Evolutionary conservation across 2,113 vertebrate species (phyloP), one percentile per base, ranked within the genome.

Genomic region (Tympanuchus pallidicinctus): DNA sequence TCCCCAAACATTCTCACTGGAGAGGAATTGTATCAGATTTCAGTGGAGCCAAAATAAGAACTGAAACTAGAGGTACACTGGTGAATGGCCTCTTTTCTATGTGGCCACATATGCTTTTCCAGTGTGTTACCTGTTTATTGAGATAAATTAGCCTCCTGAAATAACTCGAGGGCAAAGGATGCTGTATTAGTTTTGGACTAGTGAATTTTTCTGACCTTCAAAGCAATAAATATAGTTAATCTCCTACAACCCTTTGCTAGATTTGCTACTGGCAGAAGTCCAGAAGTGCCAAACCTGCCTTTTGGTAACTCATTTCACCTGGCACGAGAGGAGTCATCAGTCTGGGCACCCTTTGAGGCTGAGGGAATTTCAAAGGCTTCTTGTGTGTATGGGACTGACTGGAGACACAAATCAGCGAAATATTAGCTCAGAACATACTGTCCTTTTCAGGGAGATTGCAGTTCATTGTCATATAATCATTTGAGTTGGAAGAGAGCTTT

Each of bases 111-210:
- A 38, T 3, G 4, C 42, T 82, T 52, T 73, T 57, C 47, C 32
- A 66, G 57, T 11, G 12, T 57, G 28, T 71, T 92, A 47, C 69
- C 66, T 78, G 61, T 70, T 90, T 81, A 81, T 73, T 70, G 65
- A 73, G 75, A 45, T 54, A 48, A 81, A 67, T 85, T 69, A 22
- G 22, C 38, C 65, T 84, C 47, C 65, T 60, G 38, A 36, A 88
- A 65, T 70, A 77, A 66, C 71, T 88, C 40, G 70, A 70, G 71
- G 65, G 50, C n/a, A 38, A 48, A 38, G 75, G 80, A 78, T 43
- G 30, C 60, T 74, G 38, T 38, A 24, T 73, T 69, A 54, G 56
- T 80, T 88, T 93, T 88, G 71, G 88, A 93, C 88, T 65, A 64
- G 43, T 50, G 56, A 20, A 74, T 34, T 65, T 81, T 90, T 81